Conservation (phyloP, 2,888 invertebrate species). For the Leptinotarsa haldemani region DNA sequence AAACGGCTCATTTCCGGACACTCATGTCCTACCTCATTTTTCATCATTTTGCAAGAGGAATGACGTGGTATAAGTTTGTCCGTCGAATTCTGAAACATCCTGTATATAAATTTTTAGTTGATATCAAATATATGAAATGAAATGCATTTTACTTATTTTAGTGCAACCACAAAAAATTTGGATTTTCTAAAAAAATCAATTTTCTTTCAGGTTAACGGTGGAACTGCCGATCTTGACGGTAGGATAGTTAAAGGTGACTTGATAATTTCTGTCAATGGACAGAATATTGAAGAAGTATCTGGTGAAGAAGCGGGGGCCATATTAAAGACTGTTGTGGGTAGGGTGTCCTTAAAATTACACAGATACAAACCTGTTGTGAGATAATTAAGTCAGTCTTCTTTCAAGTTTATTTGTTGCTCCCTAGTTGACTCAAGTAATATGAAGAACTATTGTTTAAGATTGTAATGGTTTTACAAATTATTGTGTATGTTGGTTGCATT, state of each 20-base stretch:
- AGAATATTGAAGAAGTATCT: conserved; percentile 79
- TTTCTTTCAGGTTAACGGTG: conserved; percentile 80
- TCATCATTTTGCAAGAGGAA: too few species aligned
- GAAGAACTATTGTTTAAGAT: neutral
- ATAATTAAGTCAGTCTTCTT: conserved; percentile 46
- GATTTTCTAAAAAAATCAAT: neutral
- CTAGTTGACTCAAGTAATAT: conserved; percentile 20
- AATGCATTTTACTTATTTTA: neutral
- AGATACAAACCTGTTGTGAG: conserved; percentile 79
- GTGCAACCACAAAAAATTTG: neutral
- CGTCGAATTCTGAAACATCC: too few species aligned
- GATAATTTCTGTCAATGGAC: conserved; percentile 88
- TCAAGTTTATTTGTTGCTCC: conserved; percentile 21
- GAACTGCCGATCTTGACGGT: conserved; percentile 88
- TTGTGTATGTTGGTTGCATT: neutral
- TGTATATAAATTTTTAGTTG: too few species aligned
- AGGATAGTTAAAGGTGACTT: conserved; percentile 93
- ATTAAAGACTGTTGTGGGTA: conserved; percentile 87
- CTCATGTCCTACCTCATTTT: too few species aligned
- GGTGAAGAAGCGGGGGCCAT: conserved; percentile 90
- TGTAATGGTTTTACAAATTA: neutral
- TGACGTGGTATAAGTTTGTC: too few species aligned
- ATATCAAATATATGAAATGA: too few species aligned
- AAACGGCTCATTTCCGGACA: too few species aligned
- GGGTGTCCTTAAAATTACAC: conserved; percentile 84